Evolutionary conservation across 2,113 vertebrate species (phyloP), one percentile per base, ranked within the genome.

Genomic region (Gallinago jamesoni): DNA sequence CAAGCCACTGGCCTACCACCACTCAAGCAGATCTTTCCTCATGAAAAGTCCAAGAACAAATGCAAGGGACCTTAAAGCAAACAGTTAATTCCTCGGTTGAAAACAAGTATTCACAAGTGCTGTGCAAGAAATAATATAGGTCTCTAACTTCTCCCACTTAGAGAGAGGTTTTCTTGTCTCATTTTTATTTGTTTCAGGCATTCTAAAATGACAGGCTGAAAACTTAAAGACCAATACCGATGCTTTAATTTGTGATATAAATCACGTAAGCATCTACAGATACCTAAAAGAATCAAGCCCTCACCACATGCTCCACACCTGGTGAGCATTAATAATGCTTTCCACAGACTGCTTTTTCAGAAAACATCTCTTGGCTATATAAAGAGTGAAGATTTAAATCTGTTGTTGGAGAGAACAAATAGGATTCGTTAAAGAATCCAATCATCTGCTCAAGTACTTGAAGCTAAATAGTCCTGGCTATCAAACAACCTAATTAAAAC

Each of bases 361-460:
- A 97, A 97, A 97, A 84, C 35, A 85, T 87, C 90, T 92, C 64
- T 94, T 86, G 41, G 53, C 89, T 94, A 43, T 84, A 92, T 75
- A 94, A 97, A 80, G 60, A 81, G 45, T 31, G 70, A 94, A 89
- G 76, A 88, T 85, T 93, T 89, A 94, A 95, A 89, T 90, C 63
- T 94, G 23, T 86, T 93, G 82, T 70, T 91, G 84, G 96, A 90
- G 52, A 94, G 63, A 97, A 91, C 69, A 97, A 97, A 96, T 84
- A 96, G 72, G 87, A 96, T 96, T 94, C 89, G 78, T 92, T 95
- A 97, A 97, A 96, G 92, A 97, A 97, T 93, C 91, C 72, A 96
- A 96, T 97, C 73, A 92, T 66, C 66, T 84, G 50, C 73, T 87
- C 85, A 95, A 97, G 91, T 85, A 94, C 76, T 97, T 91, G 57